Conservation (phyloP, 2,113 vertebrate species). For the Candoia aspera region DNA sequence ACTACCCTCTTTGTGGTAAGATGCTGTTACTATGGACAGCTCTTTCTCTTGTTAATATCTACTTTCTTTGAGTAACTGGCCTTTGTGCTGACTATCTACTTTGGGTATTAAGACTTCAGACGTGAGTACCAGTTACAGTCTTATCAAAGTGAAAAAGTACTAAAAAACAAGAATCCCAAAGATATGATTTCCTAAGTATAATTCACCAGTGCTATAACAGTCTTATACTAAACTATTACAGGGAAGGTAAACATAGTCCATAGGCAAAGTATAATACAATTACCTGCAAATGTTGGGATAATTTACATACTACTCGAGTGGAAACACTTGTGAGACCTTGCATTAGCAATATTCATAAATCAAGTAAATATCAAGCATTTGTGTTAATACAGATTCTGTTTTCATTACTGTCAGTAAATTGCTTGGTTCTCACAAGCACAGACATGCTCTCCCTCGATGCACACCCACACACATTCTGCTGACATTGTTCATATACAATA, state of each 20-base stretch:
- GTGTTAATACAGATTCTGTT: conserved; percentile 12
- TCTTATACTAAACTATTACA: not conserved
- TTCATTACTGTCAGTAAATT: not conserved
- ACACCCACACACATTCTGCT: not conserved
- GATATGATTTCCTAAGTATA: not conserved
- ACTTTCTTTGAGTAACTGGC: not conserved
- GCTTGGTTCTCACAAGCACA: not conserved
- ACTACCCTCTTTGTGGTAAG: not conserved
- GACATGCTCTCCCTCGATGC: not conserved
- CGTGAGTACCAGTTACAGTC: too few species aligned
- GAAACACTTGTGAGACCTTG: not conserved
- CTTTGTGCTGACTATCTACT: not conserved
- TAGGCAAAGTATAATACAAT: not conserved
- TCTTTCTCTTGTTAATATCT: not conserved
- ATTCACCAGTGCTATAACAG: not conserved
- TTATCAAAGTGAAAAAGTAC: not conserved
- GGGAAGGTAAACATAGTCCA: not conserved
- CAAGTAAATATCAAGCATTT: not conserved
- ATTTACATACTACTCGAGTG: not conserved
- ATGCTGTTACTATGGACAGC: not conserved
- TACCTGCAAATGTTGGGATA: not conserved
- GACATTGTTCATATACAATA: not conserved
- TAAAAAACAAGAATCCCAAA: not conserved
- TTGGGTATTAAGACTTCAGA: not conserved
- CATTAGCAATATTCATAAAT: not conserved